A percentile compares a stretch with the other conserved stretches of the same genome.
These are phyloP conservation scores for Dryobotodes eremita DNA, from an alignment of 2,888 invertebrate genomes.

Conservation along the genomic window DNA sequence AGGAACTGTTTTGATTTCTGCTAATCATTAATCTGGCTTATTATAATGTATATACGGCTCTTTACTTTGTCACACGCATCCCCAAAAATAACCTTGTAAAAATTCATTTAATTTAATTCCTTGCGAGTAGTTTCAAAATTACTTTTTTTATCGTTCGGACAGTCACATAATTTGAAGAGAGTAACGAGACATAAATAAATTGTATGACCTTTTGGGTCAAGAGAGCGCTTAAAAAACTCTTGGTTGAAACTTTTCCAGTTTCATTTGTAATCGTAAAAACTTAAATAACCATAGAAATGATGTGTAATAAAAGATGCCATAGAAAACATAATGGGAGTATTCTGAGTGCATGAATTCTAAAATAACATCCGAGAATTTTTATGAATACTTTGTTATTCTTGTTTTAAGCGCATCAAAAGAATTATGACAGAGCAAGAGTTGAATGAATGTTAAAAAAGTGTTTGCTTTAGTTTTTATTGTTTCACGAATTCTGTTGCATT, in stretches of 20 bases:
- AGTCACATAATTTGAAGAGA: slow-evolving; percentile 26
- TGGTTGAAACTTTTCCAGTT: slow-evolving; percentile 46
- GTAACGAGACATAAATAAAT: slow-evolving; percentile 54
- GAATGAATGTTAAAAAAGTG: slow-evolving; percentile 30
- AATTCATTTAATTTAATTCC: slow-evolving; percentile 11
- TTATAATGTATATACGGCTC: not conserved
- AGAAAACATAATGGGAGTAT: slow-evolving; percentile 42
- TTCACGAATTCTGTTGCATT: slow-evolving; percentile 19
- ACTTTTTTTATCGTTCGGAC: slow-evolving; percentile 41
- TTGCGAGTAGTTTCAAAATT: slow-evolving; percentile 28
- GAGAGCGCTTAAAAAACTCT: slow-evolving; percentile 25
- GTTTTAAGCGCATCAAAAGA: slow-evolving; percentile 54
- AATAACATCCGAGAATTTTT: slow-evolving; percentile 54
- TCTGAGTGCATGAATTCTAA: slow-evolving; percentile 46
- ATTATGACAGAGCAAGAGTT: slow-evolving; percentile 39
- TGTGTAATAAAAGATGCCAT: slow-evolving; percentile 52
- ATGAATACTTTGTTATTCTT: slow-evolving; percentile 44
- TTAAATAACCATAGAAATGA: slow-evolving; percentile 43
- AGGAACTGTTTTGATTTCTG: not conserved
- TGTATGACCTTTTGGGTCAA: slow-evolving; percentile 60
- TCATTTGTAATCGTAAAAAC: slow-evolving; percentile 57
- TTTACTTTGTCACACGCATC: not conserved
- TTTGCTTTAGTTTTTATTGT: slow-evolving; percentile 19
- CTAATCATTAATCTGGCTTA: not conserved
- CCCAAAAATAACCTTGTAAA: not conserved